phyloP scores from a whole-genome alignment of 2,797 vertebrate genomes.

The Ptychobarbus kaznakovi region DNA sequence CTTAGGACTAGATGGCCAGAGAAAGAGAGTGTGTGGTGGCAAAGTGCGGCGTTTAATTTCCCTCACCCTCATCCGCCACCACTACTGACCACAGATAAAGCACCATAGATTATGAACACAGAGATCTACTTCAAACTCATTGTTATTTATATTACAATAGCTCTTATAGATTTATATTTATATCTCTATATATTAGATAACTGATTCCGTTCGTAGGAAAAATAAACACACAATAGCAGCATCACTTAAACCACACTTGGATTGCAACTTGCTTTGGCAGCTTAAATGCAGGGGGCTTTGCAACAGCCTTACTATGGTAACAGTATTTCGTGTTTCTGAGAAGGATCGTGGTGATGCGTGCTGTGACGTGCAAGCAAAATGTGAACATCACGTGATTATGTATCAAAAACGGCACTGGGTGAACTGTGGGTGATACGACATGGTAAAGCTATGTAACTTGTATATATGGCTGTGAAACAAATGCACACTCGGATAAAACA shows the following conservation, averaged over 20 bases:
- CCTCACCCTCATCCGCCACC: slow-evolving; percentile 31
- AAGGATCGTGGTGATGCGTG: slow-evolving; percentile 44
- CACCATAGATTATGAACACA: slow-evolving; percentile 62
- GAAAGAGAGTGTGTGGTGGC: neutral
- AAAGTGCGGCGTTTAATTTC: slow-evolving; percentile 25
- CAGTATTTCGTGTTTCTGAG: slow-evolving; percentile 47
- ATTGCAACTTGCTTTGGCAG: slow-evolving; percentile 82
- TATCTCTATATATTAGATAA: slow-evolving; percentile 79
- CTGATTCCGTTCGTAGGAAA: slow-evolving; percentile 75
- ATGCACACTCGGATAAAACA: slow-evolving; percentile 71
- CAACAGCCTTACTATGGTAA: slow-evolving; percentile 45
- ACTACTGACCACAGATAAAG: slow-evolving; percentile 68
- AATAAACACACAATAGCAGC: slow-evolving; percentile 85
- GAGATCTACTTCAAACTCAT: slow-evolving; percentile 72
- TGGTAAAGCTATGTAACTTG: slow-evolving; percentile 74
- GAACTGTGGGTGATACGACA: slow-evolving; percentile 18
- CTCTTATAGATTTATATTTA: slow-evolving; percentile 73
- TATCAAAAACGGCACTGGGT: slow-evolving; percentile 25
- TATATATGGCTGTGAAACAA: slow-evolving; percentile 76
- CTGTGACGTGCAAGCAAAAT: neutral
- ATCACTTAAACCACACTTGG: slow-evolving; percentile 80
- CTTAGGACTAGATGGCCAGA: slow-evolving; percentile 20
- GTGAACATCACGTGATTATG: slow-evolving; percentile 10
- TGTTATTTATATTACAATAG: slow-evolving; percentile 78
- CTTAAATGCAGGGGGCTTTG: slow-evolving; percentile 70